Percentiles rank a stretch among this genome's conserved stretches.
Evolutionary conservation across 64 coral and sea anemone genomes (phyloP).

Genomic region (Dendronephthya gigantea): DNA sequence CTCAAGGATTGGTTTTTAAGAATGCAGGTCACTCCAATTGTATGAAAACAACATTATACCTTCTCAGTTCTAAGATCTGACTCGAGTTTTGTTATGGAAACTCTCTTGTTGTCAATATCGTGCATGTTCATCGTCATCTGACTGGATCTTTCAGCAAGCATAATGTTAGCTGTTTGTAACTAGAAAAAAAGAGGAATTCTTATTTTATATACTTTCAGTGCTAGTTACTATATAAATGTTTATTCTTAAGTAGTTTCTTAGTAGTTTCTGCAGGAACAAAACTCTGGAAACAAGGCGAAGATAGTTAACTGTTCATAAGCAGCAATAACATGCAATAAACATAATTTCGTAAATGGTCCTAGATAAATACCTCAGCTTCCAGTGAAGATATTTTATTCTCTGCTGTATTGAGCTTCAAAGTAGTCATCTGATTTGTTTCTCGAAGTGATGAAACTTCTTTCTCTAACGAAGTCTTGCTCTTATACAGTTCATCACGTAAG

Average conservation of each 20-base stretch:
- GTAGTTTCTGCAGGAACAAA: too few relatives aligned
- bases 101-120: slow-evolving; percentile 6
- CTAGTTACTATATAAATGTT: too few relatives aligned
- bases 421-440: slow-evolving; percentile 63
- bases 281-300: too few relatives aligned
- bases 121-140: background rate
- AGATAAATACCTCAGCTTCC: slow-evolving; percentile 57
- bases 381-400: slow-evolving; percentile 49
- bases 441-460: slow-evolving; percentile 61
- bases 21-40: background rate
- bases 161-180: background rate
- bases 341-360: too few relatives aligned
- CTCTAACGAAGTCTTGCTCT: slow-evolving; percentile 54
- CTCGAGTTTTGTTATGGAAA: background rate
- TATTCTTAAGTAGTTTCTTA: too few relatives aligned
- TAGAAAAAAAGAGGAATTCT: background rate
- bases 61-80: background rate
- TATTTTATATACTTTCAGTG: too few relatives aligned
- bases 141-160: background rate
- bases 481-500: slow-evolving; percentile 76
- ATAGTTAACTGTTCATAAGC: background rate
- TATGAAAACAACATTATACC: background rate
- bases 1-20: too few relatives aligned
- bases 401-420: slow-evolving; percentile 24
- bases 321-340: background rate